A percentile compares a stretch with the other conserved stretches of the same genome.
phyloP scores from a whole-genome alignment of 2,113 vertebrate genomes.

The Epinephelus lanceolatus region DNA sequence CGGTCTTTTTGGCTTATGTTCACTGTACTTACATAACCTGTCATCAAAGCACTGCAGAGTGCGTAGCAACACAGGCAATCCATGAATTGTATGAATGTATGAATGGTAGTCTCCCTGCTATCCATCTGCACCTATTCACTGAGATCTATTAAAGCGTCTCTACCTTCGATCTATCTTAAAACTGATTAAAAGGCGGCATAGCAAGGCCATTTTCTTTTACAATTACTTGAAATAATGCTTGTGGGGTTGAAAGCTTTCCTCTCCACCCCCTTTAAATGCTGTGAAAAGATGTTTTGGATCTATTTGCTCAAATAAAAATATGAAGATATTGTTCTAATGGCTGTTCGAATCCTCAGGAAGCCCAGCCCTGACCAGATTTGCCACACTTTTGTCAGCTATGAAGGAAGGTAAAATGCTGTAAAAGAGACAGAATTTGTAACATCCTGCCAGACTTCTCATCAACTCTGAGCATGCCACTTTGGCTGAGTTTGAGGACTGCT shows the following conservation, averaged over 20 bases:
- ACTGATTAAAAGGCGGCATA: not conserved
- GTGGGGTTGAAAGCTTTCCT: not conserved
- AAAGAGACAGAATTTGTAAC: slow-evolving; percentile 16
- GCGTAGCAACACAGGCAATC: slow-evolving; percentile 29
- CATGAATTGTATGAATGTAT: slow-evolving; percentile 7
- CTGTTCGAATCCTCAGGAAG: not conserved
- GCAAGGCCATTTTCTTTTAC: not conserved
- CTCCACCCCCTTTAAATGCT: not conserved
- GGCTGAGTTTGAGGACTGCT: slow-evolving; percentile 42
- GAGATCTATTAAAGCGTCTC: not conserved
- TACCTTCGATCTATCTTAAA: not conserved
- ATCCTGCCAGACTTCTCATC: slow-evolving; percentile 45
- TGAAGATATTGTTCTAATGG: not conserved
- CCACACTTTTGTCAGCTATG: not conserved
- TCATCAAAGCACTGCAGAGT: slow-evolving; percentile 28
- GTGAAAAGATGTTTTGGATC: too few relatives aligned
- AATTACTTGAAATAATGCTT: not conserved
- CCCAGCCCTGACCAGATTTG: not conserved
- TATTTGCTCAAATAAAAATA: not conserved
- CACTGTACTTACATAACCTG: slow-evolving; percentile 70
- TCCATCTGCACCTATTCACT: not conserved
- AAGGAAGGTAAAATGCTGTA: slow-evolving; percentile 16
- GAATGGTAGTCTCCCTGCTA: slow-evolving; percentile 17
- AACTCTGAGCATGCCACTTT: slow-evolving; percentile 42
- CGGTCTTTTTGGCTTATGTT: slow-evolving; percentile 50